A percentile compares a stretch with the other conserved stretches of the same genome.
Evolutionary conservation across 2,797 vertebrate genomes (phyloP).

Genomic region (Sebastes oblongus): DNA sequence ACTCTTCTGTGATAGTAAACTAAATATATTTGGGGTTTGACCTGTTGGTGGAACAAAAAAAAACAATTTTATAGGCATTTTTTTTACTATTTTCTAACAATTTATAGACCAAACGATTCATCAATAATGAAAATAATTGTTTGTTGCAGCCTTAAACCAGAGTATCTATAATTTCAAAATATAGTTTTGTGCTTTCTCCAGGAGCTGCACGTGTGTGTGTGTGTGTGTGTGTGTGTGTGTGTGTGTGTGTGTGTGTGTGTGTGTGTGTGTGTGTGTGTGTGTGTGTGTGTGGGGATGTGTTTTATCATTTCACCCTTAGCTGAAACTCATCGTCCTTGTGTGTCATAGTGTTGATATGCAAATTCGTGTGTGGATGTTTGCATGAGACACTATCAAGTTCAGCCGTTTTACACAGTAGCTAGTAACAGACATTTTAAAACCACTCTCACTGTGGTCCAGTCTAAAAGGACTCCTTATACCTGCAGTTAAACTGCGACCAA

Average conservation of each 20-base stretch:
- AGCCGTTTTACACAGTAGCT: background rate
- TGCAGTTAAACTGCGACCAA: background rate
- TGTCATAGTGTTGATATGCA: slow-evolving; percentile 7
- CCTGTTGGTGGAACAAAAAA: background rate
- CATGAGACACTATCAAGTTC: background rate
- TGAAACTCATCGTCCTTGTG: background rate
- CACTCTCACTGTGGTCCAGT: background rate
- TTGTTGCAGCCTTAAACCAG: background rate
- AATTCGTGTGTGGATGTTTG: slow-evolving; percentile 7
- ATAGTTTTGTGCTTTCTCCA: background rate
- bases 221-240: background rate
- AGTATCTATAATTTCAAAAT: background rate
- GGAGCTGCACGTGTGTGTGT: background rate
- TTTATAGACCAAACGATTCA: background rate
- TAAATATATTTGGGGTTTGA: background rate
- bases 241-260: background rate
- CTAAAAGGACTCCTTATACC: background rate
- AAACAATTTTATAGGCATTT: background rate
- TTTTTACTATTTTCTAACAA: background rate
- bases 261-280: too few relatives aligned
- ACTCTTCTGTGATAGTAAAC: background rate
- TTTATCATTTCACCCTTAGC: background rate
- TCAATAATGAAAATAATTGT: background rate
- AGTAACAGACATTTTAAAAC: background rate
- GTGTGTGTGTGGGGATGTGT: background rate